Percentiles rank a stretch among this genome's conserved stretches.
Conservation (phyloP, 2,888 invertebrate genomes). For the Drosophila suboccidentalis region DNA sequence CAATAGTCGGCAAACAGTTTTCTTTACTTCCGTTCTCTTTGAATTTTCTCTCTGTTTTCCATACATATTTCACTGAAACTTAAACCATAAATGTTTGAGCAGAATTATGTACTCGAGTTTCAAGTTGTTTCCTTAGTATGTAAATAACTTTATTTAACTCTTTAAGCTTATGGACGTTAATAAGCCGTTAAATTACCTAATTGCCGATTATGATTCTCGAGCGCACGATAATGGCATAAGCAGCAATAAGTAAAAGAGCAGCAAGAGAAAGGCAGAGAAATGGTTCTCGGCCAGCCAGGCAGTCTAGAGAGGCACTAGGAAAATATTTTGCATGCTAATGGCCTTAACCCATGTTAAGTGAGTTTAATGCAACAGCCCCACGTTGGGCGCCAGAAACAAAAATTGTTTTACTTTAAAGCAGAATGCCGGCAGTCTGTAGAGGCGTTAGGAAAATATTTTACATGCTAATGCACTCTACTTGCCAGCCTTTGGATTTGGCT, state of each 20-base stretch:
- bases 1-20: background rate
- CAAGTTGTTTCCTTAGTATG: background rate
- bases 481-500: background rate
- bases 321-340: slow-evolving; percentile 35
- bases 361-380: slow-evolving; percentile 17
- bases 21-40: background rate
- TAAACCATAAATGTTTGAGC: slow-evolving; percentile 19
- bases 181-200: slow-evolving; percentile 77
- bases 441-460: slow-evolving; percentile 33
- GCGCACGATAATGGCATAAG: slow-evolving; percentile 12
- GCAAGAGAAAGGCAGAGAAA: background rate
- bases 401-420: slow-evolving; percentile 45
- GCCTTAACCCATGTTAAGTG: slow-evolving; percentile 14
- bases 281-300: background rate
- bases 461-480: slow-evolving; percentile 20
- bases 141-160: slow-evolving; percentile 1
- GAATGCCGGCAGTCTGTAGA: background rate
- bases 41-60: background rate
- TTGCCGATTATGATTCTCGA: slow-evolving; percentile 63
- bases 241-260: background rate
- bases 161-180: slow-evolving; percentile 57
- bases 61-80: slow-evolving; percentile 15
- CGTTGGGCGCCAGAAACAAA: slow-evolving; percentile 21
- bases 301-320: slow-evolving; percentile 2
- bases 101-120: background rate